These are phyloP conservation scores for Odontomachus brunneus DNA, from an alignment of 1,140 invertebrate species.

Conservation along the genomic window DNA sequence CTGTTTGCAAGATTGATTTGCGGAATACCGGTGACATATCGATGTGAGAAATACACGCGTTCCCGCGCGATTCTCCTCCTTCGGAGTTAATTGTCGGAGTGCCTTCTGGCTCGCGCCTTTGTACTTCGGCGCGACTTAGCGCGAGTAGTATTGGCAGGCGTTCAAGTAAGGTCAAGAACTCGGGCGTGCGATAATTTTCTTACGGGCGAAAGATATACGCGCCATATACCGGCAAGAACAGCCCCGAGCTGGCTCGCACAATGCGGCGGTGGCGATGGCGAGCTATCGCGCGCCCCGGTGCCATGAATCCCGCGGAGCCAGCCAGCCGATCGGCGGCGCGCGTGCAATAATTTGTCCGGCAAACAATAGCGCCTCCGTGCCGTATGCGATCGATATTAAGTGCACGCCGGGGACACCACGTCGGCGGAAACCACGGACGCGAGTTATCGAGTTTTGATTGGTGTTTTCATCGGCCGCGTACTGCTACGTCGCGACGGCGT, in stretches of 20 bases:
- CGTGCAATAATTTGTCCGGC: slow-evolving; percentile 60
- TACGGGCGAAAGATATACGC: slow-evolving; percentile 42
- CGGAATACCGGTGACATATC: too few relatives aligned
- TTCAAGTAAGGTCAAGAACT: slow-evolving; percentile 63
- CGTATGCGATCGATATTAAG: slow-evolving; percentile 50
- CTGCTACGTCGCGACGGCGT: slow-evolving; percentile 29
- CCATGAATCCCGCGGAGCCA: slow-evolving; percentile 32
- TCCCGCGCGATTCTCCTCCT: too few relatives aligned
- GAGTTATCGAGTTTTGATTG: slow-evolving; percentile 64
- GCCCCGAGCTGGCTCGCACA: slow-evolving; percentile 13
- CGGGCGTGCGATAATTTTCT: slow-evolving; percentile 58
- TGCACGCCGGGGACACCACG: slow-evolving; percentile 36
- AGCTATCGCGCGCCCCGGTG: slow-evolving; percentile 34
- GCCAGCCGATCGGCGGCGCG: slow-evolving; percentile 43
- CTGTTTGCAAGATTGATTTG: too few relatives aligned
- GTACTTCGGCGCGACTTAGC: slow-evolving; percentile 30
- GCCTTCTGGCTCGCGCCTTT: slow-evolving; percentile 6
- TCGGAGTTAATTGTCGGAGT: slow-evolving; percentile 18
- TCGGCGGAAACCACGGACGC: slow-evolving; percentile 36
- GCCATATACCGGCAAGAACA: slow-evolving; percentile 33
- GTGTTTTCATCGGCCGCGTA: slow-evolving; percentile 59
- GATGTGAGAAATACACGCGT: too few relatives aligned
- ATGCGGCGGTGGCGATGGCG: slow-evolving; percentile 19
- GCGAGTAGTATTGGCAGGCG: slow-evolving; percentile 50
- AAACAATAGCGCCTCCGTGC: slow-evolving; percentile 57